These are phyloP conservation scores for Turritopsis dohrnii DNA, from an alignment of 30 jellyfish, hydroid and myxozoan species.

Conservation along the genomic window DNA sequence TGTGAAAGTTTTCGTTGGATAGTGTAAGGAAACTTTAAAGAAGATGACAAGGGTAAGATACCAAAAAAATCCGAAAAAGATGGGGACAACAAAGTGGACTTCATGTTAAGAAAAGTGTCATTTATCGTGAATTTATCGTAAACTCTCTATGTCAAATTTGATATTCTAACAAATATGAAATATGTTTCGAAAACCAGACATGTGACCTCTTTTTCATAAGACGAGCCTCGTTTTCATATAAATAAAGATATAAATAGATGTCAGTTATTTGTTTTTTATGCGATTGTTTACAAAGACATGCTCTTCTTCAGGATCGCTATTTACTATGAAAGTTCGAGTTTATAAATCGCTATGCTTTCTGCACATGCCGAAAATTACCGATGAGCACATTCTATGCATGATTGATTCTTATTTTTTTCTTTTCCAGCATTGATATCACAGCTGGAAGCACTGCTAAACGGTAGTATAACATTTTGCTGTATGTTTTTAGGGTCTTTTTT, in stretches of 20 bases:
- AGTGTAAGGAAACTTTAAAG: no score
- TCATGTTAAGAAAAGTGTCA: no score
- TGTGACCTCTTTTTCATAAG: neutral
- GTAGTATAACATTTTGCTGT: constrained; percentile 1
- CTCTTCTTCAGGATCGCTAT: neutral
- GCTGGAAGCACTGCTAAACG: constrained; percentile 5
- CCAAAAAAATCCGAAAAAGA: no score
- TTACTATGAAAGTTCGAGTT: neutral
- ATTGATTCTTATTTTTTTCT: neutral
- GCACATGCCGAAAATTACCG: neutral
- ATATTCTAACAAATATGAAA: no score
- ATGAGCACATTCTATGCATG: constrained; percentile 7
- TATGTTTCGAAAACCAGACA: neutral
- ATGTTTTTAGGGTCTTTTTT: neutral
- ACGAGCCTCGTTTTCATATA: neutral
- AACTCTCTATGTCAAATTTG: no score
- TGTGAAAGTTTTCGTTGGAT: no score
- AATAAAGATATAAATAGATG: neutral
- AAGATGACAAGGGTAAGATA: no score
- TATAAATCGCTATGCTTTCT: neutral
- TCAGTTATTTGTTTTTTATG: neutral
- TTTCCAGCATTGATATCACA: constrained; percentile 1
- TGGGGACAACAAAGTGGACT: no score
- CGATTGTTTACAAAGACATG: neutral
- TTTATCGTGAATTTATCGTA: no score